Conservation (phyloP, 2,888 invertebrate species). For the Amphipyra berbera region DNA sequence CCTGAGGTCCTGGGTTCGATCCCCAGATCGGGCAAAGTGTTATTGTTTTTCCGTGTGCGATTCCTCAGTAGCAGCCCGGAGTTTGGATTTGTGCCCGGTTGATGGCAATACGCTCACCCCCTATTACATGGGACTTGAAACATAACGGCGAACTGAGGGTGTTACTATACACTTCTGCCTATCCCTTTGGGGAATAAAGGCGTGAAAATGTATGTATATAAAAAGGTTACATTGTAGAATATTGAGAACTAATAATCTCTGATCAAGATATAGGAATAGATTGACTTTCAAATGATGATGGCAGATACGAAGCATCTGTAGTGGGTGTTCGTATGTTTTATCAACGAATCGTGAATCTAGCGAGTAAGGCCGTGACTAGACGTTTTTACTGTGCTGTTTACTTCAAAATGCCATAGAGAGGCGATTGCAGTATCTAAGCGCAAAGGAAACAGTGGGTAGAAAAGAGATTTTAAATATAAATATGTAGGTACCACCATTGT, state of each 20-base stretch:
- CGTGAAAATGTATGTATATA: too few relatives aligned
- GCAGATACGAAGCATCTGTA: slow-evolving; percentile 22
- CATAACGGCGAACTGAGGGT: too few relatives aligned
- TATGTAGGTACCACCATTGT: not conserved
- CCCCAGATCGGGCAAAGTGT: too few relatives aligned
- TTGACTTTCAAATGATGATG: slow-evolving; percentile 20
- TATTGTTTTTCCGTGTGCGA: too few relatives aligned
- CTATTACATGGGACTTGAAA: too few relatives aligned
- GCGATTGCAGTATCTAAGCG: slow-evolving; percentile 14
- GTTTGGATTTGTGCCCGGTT: too few relatives aligned
- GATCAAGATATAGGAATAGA: not conserved
- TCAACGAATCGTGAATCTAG: slow-evolving; percentile 42
- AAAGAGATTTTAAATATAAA: not conserved
- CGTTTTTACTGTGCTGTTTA: slow-evolving; percentile 25
- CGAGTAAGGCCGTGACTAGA: slow-evolving; percentile 43
- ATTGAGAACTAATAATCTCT: not conserved
- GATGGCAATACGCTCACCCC: too few relatives aligned
- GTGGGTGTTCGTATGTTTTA: slow-evolving; percentile 41
- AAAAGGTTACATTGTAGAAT: not conserved
- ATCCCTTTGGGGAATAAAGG: too few relatives aligned
- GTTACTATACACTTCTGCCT: too few relatives aligned
- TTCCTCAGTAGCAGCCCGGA: too few relatives aligned
- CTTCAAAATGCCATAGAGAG: slow-evolving; percentile 26
- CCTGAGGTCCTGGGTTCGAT: too few relatives aligned
- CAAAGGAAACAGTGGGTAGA: not conserved